Evolutionary conservation across 2,888 invertebrate genomes (phyloP).

Genomic region (Catocala sponsa): DNA sequence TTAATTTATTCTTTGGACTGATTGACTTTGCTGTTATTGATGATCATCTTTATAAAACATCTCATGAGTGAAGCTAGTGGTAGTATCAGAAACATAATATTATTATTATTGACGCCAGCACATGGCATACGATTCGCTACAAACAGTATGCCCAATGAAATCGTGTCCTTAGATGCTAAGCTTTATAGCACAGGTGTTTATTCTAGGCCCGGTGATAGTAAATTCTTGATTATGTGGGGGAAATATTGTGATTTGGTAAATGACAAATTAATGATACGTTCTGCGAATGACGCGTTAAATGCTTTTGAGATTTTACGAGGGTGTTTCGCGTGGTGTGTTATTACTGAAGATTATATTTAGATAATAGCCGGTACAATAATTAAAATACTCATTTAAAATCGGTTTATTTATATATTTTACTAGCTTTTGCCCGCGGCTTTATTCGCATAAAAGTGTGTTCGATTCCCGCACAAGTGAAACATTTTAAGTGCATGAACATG

Average conservation of each 20-base stretch:
- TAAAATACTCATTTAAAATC: too few species aligned
- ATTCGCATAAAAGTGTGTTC: too few species aligned
- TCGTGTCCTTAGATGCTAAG: background rate
- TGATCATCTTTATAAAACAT: too few species aligned
- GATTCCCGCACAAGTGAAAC: too few species aligned
- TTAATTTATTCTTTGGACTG: too few species aligned
- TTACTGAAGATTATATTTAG: background rate
- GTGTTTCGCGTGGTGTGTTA: constrained; percentile 13
- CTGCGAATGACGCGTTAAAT: constrained; percentile 37
- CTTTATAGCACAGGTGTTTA: constrained; percentile 37
- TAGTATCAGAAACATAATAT: too few species aligned
- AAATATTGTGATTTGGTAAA: constrained; percentile 37
- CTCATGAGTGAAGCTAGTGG: too few species aligned
- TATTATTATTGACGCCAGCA: background rate
- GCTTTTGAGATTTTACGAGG: constrained; percentile 31
- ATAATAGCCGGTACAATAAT: too few species aligned
- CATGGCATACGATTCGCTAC: background rate
- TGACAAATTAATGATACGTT: constrained; percentile 42
- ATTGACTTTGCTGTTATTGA: too few species aligned
- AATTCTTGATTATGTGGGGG: constrained; percentile 30
- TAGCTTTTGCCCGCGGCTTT: too few species aligned
- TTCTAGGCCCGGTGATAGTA: constrained; percentile 34
- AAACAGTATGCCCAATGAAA: background rate
- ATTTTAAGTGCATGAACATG: too few species aligned
- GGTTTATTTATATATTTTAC: too few species aligned